Base-by-base conservation (phyloP, 2,113 vertebrate genomes). In the Lepisosteus oculatus region DNA sequence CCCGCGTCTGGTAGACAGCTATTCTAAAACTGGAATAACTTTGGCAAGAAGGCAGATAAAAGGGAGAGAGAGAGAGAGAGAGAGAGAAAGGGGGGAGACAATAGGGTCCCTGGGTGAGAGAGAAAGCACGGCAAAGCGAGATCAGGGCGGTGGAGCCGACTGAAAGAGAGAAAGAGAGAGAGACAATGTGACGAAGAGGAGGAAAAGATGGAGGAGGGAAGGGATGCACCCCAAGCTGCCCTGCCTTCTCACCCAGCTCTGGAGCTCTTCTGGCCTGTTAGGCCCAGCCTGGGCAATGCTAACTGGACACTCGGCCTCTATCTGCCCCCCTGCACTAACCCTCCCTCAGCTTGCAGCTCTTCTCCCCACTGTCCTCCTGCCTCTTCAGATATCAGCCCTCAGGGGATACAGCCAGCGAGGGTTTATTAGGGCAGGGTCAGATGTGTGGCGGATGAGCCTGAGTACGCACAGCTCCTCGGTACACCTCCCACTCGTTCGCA, bases 41-140 rank as follows among this genome's bases (percentile, higher is more conserved):
- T 55, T 9, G 67, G 29, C 51, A 62, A 63, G 45, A 47, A 44
- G 0, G 13, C 6, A 67, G 68, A 76, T 17, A 43, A 3, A 70
- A 73, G 68, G 43, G 55, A 57, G 65, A 66, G 7, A 9, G 54
- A 47, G 47, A 65, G 55, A 57, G 65, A 66, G 7, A 9, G 54
- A 47, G 47, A 65, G 14, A 63, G 43, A 55, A 41, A 13, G 43
- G 47, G 13, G 11, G n/a, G 44, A 9, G 45, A 56, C 14, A 54
- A 42, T 15, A 6, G 29, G 43, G 6, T 57, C 12, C 4, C 12
- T 56, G 61, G 14, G 71, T 5, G 41, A 14, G 13, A 14, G 43
- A 3, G 41, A 17, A n/a, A 8, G n/a, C 15, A 42, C 15, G n/a
- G 62, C 12, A 43, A 3, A 43, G 5, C 47, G 9, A 51, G 47